Evolutionary conservation across 2,113 vertebrate genomes (phyloP).

Genomic region (Eretmochelys imbricata): DNA sequence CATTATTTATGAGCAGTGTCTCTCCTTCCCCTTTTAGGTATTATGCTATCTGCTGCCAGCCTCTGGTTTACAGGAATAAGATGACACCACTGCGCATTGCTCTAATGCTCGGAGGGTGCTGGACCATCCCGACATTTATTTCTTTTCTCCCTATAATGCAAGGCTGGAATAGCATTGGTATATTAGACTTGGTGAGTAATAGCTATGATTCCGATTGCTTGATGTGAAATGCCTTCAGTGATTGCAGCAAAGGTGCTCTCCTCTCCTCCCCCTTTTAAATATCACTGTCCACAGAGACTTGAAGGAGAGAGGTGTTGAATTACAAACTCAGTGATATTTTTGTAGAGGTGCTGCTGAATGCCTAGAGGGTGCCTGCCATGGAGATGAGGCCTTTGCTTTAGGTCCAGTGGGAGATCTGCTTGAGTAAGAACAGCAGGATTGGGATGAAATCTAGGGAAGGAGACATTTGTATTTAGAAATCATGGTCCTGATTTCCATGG

Average conservation of each 20-base stretch:
- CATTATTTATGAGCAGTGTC: neutral
- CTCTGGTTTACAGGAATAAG: conserved; percentile 97
- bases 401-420: neutral
- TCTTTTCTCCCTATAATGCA: conserved; percentile 99
- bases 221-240: neutral
- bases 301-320: neutral
- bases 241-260: neutral
- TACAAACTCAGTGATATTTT: rapidly evolving
- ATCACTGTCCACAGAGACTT: neutral
- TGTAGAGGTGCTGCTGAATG: neutral
- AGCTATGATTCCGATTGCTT: neutral
- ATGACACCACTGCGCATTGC: conserved; percentile 96
- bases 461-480: neutral
- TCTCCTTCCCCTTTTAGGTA: conserved; percentile 81
- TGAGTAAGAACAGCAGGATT: neutral
- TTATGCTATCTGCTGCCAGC: conserved; percentile 99
- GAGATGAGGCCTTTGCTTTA: neutral
- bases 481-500: neutral
- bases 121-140: conserved; percentile 96
- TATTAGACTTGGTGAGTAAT: conserved; percentile 90
- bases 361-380: neutral
- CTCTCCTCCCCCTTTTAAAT: neutral
- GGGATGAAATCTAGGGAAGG: neutral
- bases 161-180: conserved; percentile 99
- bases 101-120: conserved; percentile 97